phyloP scores from a whole-genome alignment of 2,113 vertebrate species.

The Rallus limicola region DNA sequence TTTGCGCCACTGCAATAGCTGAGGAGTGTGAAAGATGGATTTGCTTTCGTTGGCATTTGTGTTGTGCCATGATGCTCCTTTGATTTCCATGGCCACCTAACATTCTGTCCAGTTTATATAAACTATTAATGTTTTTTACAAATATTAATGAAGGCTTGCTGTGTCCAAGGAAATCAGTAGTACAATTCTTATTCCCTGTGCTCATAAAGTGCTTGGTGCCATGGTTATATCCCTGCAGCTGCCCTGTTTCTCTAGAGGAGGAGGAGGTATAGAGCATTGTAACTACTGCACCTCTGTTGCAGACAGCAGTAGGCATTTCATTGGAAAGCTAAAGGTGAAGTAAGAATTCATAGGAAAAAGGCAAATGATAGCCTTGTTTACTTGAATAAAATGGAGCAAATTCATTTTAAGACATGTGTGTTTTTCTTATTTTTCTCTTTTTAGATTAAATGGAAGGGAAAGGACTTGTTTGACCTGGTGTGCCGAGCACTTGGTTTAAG shows the following conservation, averaged over 20 bases:
- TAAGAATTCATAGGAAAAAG: background rate
- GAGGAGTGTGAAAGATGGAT: background rate
- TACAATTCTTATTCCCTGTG: background rate
- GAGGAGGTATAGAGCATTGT: background rate
- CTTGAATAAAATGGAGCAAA: background rate
- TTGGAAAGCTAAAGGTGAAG: background rate
- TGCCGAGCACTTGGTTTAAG: constrained; percentile 88
- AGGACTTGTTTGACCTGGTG: constrained; percentile 91
- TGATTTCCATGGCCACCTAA: background rate
- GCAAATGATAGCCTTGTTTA: background rate
- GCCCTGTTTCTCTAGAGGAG: background rate
- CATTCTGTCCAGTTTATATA: background rate
- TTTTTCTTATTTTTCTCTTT: background rate
- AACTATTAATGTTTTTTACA: background rate
- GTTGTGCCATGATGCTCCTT: background rate
- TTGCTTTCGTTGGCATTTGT: background rate
- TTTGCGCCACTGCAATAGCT: background rate
- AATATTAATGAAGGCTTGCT: background rate
- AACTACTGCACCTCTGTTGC: background rate
- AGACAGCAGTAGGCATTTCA: background rate
- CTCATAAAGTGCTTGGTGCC: background rate
- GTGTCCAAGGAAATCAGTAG: background rate
- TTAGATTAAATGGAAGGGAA: constrained; percentile 94
- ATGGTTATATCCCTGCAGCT: background rate
- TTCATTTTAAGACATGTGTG: background rate